Conservation (phyloP, 1,140 invertebrate species). For the Dufourea novaeangliae region DNA sequence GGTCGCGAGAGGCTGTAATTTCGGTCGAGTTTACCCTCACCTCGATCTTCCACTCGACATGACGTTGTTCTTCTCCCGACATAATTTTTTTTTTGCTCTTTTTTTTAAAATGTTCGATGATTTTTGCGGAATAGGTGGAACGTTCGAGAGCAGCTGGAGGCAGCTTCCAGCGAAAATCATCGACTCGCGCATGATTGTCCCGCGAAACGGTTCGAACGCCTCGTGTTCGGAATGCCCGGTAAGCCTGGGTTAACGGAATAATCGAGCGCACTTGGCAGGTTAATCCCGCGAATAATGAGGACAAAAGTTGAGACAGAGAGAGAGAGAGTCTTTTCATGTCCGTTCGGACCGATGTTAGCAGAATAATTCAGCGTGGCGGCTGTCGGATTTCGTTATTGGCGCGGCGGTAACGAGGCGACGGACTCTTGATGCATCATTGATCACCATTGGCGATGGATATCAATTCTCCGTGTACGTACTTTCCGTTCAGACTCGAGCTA, state of each 20-base stretch:
- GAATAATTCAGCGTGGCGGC: slow-evolving; percentile 62
- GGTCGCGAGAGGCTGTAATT: slow-evolving; percentile 28
- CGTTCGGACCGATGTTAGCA: slow-evolving; percentile 36
- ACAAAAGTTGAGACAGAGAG: slow-evolving; percentile 32
- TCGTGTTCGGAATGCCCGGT: neutral
- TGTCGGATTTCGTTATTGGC: slow-evolving; percentile 50
- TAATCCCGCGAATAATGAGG: slow-evolving; percentile 48
- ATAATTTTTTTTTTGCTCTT: neutral
- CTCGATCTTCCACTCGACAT: neutral
- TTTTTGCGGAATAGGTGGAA: neutral
- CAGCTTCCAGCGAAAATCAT: too few species aligned
- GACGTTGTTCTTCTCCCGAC: neutral
- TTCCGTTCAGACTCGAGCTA: too few species aligned
- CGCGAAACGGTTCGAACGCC: too few species aligned
- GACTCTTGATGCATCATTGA: slow-evolving; percentile 61
- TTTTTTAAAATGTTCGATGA: too few species aligned
- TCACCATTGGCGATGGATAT: neutral
- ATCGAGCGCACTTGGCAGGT: slow-evolving; percentile 38
- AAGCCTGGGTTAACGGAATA: slow-evolving; percentile 35
- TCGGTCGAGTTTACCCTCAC: slow-evolving; percentile 33
- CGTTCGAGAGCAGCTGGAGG: neutral
- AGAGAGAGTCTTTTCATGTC: slow-evolving; percentile 50
- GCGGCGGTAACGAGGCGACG: slow-evolving; percentile 55
- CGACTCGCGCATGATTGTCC: neutral
- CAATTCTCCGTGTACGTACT: slow-evolving; percentile 7